Evolutionary conservation across 2,113 vertebrate species (phyloP), one percentile per base, ranked within the genome.

Genomic region (Typhlomys cinereus): DNA sequence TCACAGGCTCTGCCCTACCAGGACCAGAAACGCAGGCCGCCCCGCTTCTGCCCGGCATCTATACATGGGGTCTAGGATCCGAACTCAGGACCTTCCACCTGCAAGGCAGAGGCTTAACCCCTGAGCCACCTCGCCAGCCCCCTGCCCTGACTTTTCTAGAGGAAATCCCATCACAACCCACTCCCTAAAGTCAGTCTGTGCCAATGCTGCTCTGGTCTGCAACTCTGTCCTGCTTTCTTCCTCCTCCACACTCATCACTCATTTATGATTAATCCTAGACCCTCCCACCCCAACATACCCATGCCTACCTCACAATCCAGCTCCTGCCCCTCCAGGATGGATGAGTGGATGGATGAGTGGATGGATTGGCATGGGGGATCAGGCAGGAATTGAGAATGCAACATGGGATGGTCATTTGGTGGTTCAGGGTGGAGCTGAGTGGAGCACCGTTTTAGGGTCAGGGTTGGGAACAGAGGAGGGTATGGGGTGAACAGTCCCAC

Each of bases 381-480:
- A 23, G 54, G 14, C 62, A 17, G 75, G 79, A 39, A 57, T 0
- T 20, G 61, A 73, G 39, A 31, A 50, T 67, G 36, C 75, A 89
- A 44, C 67, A 59, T 27, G 3, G 64, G 44, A 64, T n/a, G 10
- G 21, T 46, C 9, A 2, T 74, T 20, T 34, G 39, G 50, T 59
- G 82, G 2, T 7, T 54, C 13, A 29, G 57, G 2, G 74, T 1
- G 39, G 81, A 23, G 64, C 41, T 34, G 21, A 9, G 5, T 4
- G 66, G 88, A 15, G 20, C 39, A 27, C 48, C 21, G 61, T 8
- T 46, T 27, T 62, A 67, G 39, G 36, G 21, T 62, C 80, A 20
- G 34, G 23, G 59, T 18, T 25, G 48, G 85, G n/a, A 18, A 6
- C 0, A 8, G 66, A 36, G 1, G 0, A 0, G n/a, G n/a, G n/a